Evolutionary conservation across 2,888 invertebrate species (phyloP).

Genomic region (Lycia hirtaria): DNA sequence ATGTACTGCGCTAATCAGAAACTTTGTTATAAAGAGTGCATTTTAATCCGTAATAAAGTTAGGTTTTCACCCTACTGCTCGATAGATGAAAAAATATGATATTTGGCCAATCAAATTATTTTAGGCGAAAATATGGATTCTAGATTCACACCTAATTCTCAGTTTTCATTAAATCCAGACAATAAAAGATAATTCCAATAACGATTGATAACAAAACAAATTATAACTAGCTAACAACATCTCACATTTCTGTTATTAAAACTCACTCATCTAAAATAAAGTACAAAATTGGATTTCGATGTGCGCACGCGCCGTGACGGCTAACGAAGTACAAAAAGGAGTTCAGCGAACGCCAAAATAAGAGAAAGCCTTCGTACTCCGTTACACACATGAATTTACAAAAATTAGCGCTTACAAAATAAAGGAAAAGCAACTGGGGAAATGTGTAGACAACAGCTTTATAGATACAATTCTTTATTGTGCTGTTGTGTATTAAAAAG

Average conservation of each 20-base stretch:
- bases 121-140: too few species aligned
- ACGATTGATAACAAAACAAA: constrained; percentile 1
- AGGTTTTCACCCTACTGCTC: too few species aligned
- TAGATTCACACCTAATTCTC: too few species aligned
- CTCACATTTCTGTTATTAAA: constrained; percentile 33
- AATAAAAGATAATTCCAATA: not conserved
- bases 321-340: constrained; percentile 58
- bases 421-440: constrained; percentile 17
- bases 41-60: too few species aligned
- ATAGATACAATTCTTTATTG: constrained; percentile 8
- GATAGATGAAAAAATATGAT: too few species aligned
- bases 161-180: too few species aligned
- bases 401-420: constrained; percentile 51
- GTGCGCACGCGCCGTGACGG: constrained; percentile 37
- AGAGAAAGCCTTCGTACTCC: constrained; percentile 78
- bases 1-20: too few species aligned
- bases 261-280: constrained; percentile 34
- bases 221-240: constrained; percentile 12
- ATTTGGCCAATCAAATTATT: too few species aligned
- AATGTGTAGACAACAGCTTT: too few species aligned
- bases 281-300: constrained; percentile 39
- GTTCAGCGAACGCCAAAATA: constrained; percentile 59
- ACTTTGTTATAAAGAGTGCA: too few species aligned
- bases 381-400: constrained; percentile 65
- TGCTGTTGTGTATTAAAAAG: too few species aligned